Percentiles rank a stretch among this genome's conserved stretches.
Conservation (phyloP, 1,140 invertebrate species). For the Cephus cinctus region DNA sequence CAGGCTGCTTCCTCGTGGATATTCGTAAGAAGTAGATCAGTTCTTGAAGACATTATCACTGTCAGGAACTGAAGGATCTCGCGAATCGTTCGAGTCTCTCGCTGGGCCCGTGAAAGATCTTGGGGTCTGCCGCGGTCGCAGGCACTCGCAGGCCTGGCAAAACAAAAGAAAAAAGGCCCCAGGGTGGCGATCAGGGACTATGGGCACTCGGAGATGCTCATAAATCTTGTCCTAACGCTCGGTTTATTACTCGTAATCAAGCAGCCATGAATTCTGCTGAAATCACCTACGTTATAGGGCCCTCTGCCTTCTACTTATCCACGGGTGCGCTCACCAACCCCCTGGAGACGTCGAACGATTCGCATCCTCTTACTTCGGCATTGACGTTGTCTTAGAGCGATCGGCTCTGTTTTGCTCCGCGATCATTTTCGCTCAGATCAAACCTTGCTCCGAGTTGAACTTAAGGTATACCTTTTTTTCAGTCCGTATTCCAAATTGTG, state of each 20-base stretch:
- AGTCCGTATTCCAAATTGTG: not conserved
- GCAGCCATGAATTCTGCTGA: constrained; percentile 53
- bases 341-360: not conserved
- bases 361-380: not conserved
- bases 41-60: too few relatives aligned
- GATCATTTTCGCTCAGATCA: too few relatives aligned
- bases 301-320: constrained; percentile 40
- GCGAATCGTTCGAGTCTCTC: constrained; percentile 15
- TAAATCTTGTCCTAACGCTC: constrained; percentile 53
- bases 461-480: not conserved
- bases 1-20: too few relatives aligned
- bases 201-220: constrained; percentile 41
- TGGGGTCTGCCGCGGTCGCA: constrained; percentile 12
- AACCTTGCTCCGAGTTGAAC: too few relatives aligned
- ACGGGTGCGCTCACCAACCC: constrained; percentile 24
- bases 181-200: constrained; percentile 46
- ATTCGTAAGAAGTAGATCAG: too few relatives aligned
- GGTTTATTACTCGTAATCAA: constrained; percentile 56
- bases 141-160: constrained; percentile 11
- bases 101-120: constrained; percentile 25
- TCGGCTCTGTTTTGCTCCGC: too few relatives aligned
- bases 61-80: too few relatives aligned
- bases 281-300: constrained; percentile 48
- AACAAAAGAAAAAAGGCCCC: constrained; percentile 29
- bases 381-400: too few relatives aligned